Base-by-base conservation (phyloP, 1,140 invertebrate genomes). In the Drosophila fuyamai region DNA sequence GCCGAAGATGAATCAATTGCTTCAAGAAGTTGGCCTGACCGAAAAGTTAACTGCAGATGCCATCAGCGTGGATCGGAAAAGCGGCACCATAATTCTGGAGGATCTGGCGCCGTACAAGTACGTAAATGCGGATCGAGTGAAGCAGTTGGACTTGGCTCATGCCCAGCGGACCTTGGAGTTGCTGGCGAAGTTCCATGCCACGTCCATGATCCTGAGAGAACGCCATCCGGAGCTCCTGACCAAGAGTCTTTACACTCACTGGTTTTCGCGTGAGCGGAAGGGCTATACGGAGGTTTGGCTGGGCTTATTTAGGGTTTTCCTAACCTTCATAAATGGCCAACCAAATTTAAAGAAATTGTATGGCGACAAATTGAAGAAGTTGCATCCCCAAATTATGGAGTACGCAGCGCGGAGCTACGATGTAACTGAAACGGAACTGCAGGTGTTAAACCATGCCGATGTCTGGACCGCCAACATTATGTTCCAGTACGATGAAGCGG, bases 391-490 rank as follows among this genome's bases (percentile, higher is more conserved):
- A 8, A 3, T 91, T 0, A 70, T 92, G 66, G 91, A 91, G 12
- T 81, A 89, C 16, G 72, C 35, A 0, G 72, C 68, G 23, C 61
- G 73, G 0, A 18, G 40, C 7, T 76, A 62, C 10, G 79, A 90
- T 54, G 65, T 82, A 4, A 13, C 92, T 0, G 71, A 92, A 0
- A 89, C 93, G 3, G 93, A 94, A 27, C 94, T 95, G 55, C 93
- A 93, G 59, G 94, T 94, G 0, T 81, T 95, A 8, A 93, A 93
- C 63, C 94, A 95, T 51, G 95, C 95, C 13, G 95, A 95, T 77
- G 93, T 93, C 8, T 95, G 95, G 95, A 91, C 94, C 0, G 95
- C 95, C 60, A 96, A 96, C 66, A 94, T 95, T 81, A 80, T 96
- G 72, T 95, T 95, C 62, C 86, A 94, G 44, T 76, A 93, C 4